phyloP scores from a whole-genome alignment of 2,113 vertebrate species.

The Channa maculata region DNA sequence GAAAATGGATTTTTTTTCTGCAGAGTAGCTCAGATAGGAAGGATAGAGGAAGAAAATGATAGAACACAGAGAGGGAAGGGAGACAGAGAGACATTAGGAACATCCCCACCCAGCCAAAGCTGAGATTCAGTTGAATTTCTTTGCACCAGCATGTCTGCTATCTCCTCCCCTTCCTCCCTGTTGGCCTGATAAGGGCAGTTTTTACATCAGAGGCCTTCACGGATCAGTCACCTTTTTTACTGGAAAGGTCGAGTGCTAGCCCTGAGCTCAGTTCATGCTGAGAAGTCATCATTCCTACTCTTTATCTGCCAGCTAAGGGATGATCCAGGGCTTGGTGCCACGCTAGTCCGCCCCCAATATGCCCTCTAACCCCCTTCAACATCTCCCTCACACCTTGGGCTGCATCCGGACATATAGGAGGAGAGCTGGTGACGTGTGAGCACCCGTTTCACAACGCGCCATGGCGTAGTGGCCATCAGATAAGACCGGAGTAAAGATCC shows the following conservation, averaged over 20 bases:
- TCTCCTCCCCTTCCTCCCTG: constrained; percentile 39
- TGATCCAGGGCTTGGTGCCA: constrained; percentile 55
- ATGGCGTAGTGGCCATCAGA: constrained; percentile 47
- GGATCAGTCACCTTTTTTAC: constrained; percentile 70
- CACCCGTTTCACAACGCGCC: constrained; percentile 14
- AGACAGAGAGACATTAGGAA: constrained; percentile 43
- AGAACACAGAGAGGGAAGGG: constrained; percentile 21
- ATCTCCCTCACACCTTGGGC: constrained; percentile 11
- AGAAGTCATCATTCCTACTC: constrained; percentile 58
- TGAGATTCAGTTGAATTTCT: constrained; percentile 38
- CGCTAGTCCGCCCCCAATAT: constrained; percentile 38
- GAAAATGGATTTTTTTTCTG: constrained; percentile 79
- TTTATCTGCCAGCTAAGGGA: constrained; percentile 68
- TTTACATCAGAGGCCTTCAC: constrained; percentile 63
- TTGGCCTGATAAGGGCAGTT: constrained; percentile 69
- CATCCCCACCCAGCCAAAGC: constrained; percentile 5
- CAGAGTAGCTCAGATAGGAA: constrained; percentile 60
- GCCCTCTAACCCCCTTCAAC: constrained; percentile 45
- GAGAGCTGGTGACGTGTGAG: constrained; percentile 10
- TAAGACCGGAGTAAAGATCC: constrained; percentile 51
- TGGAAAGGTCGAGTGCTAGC: constrained; percentile 67
- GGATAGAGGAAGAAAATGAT: constrained; percentile 40
- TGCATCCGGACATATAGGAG: constrained; percentile 25
- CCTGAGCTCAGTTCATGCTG: constrained; percentile 61
- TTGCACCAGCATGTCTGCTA: constrained; percentile 20